Evolutionary conservation across 2,113 vertebrate species (phyloP).

Genomic region (Microtus pennsylvanicus): DNA sequence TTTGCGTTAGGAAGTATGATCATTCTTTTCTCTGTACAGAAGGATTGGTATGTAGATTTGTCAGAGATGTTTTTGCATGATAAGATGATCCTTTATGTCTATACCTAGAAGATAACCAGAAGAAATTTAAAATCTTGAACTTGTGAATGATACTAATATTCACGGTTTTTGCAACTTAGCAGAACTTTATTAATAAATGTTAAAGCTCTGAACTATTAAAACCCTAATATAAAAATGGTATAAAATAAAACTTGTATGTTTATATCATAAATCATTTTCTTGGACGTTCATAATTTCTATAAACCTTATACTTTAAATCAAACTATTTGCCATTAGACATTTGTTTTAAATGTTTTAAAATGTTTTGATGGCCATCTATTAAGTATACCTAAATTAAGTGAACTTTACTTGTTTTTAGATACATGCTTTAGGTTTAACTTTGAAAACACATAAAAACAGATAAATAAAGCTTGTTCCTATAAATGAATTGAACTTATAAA

Average conservation of each 20-base stretch:
- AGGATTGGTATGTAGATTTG: neutral
- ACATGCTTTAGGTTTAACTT: neutral
- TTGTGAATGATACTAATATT: neutral
- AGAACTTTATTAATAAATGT: neutral
- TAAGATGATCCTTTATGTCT: neutral
- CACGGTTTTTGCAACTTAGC: neutral
- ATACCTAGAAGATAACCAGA: neutral
- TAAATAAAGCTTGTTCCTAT: neutral
- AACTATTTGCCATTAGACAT: neutral
- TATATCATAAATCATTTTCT: neutral
- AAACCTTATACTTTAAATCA: neutral
- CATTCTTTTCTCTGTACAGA: neutral
- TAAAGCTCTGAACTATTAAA: neutral
- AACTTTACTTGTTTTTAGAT: neutral
- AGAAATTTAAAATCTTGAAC: neutral
- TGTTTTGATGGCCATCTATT: neutral
- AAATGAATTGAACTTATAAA: neutral
- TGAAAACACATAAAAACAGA: neutral
- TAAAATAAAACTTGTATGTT: neutral
- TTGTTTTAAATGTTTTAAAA: neutral
- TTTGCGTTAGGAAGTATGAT: neutral
- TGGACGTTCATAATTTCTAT: neutral
- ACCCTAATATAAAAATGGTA: neutral
- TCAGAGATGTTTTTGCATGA: neutral
- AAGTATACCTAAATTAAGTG: neutral